Evolutionary conservation across 2,888 invertebrate species (phyloP).

Genomic region (Petrolisthes cinctipes): DNA sequence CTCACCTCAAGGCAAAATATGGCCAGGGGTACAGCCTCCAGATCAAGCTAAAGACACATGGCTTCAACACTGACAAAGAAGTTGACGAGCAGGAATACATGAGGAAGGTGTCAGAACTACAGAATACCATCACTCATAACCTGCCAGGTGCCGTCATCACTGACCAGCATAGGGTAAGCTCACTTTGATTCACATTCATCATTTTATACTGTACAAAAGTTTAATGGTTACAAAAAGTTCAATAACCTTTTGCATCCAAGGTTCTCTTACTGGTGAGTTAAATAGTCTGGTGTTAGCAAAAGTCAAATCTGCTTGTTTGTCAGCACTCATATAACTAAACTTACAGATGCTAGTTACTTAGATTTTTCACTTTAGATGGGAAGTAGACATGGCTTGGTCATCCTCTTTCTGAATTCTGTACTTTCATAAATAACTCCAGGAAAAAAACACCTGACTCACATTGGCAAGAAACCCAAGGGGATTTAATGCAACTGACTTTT

Average conservation of each 20-base stretch:
- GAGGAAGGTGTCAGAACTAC: slow-evolving; percentile 17
- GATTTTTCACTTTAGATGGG: too few species aligned
- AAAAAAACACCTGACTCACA: too few species aligned
- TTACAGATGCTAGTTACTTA: too few species aligned
- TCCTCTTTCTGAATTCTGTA: too few species aligned
- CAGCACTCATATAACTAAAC: background rate
- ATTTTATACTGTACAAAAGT: background rate
- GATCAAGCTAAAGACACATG: slow-evolving; percentile 51
- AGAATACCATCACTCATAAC: background rate
- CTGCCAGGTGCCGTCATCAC: slow-evolving; percentile 47
- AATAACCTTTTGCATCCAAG: background rate
- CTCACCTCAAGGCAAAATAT: slow-evolving; percentile 60
- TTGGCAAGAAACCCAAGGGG: too few species aligned
- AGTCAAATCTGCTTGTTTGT: background rate
- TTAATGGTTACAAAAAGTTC: too few species aligned
- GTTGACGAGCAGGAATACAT: slow-evolving; percentile 35
- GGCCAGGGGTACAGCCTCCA: slow-evolving; percentile 60
- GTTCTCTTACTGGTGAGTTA: background rate
- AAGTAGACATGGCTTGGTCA: too few species aligned
- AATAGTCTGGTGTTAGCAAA: background rate
- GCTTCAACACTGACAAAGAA: background rate
- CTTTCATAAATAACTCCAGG: too few species aligned
- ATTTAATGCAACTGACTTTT: too few species aligned
- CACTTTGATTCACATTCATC: background rate
- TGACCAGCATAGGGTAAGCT: slow-evolving; percentile 57